phyloP scores from a whole-genome alignment of 2,888 invertebrate genomes.

The Frankliniella intonsa region DNA sequence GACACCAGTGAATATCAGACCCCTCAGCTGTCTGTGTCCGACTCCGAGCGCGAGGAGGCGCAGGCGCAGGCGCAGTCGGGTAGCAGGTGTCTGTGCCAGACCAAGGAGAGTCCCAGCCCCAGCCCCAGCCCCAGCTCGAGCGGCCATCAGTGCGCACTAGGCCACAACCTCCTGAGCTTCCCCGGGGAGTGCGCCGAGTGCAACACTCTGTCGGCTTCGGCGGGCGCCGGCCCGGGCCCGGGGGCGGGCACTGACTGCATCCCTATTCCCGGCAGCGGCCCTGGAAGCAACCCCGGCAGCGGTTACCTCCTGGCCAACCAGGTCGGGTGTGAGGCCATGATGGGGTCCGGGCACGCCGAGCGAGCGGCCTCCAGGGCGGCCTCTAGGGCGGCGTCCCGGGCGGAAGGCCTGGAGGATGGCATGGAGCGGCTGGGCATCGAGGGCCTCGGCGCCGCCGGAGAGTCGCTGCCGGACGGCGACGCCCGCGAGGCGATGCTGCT shows the following conservation, averaged over 20 bases:
- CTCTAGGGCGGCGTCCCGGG: too few relatives aligned
- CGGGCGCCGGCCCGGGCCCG: not conserved
- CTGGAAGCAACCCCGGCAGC: conserved; percentile 39
- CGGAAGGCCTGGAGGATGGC: conserved; percentile 45
- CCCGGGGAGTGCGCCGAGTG: conserved; percentile 19
- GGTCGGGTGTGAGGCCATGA: conserved; percentile 55
- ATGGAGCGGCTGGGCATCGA: conserved; percentile 44
- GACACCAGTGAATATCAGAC: conserved; percentile 33
- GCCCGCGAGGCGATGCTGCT: conserved; percentile 35
- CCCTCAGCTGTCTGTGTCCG: not conserved
- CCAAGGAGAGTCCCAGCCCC: too few relatives aligned
- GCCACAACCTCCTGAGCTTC: conserved; percentile 13
- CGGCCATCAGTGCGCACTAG: not conserved
- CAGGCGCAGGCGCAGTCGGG: too few relatives aligned
- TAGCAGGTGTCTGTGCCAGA: too few relatives aligned
- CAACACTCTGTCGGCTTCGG: not conserved
- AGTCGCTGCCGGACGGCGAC: conserved; percentile 46
- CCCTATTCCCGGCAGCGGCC: not conserved
- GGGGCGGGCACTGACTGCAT: not conserved
- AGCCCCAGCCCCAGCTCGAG: not conserved
- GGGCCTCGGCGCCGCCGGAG: conserved; percentile 44
- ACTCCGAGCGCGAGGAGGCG: too few relatives aligned
- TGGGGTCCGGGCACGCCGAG: conserved; percentile 49
- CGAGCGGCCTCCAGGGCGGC: too few relatives aligned
- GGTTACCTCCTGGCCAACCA: conserved; percentile 61